Evolutionary conservation across 1,140 invertebrate genomes (phyloP), one percentile per base, ranked within the genome.

Genomic region (Drosophila quadrilineata): DNA sequence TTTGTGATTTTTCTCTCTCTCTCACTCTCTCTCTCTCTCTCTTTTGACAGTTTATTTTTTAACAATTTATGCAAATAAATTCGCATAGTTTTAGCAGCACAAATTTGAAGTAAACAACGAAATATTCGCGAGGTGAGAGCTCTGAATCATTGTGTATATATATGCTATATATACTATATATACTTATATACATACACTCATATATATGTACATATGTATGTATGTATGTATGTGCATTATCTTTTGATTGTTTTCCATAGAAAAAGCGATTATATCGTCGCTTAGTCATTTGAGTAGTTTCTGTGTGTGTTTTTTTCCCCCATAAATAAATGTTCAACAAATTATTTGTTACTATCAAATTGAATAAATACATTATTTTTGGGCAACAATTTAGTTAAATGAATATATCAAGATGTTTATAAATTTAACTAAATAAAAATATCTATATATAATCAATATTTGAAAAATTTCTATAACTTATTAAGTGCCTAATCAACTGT

Each of bases 21-120:
- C n/a, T n/a, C n/a, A n/a, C n/a, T n/a, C n/a, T n/a, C n/a, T n/a
- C n/a, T n/a, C n/a, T n/a, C n/a, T n/a, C n/a, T n/a, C n/a, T n/a
- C n/a, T 57, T 58, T 33, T 22, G 17, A 46, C 35, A 54, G 24
- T 31, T 62, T 40, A 54, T 36, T 56, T 28, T 14, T 67, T 17
- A 31, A 17, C 28, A 16, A 57, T 56, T 58, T 64, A 58, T 59
- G 66, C 66, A 71, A 79, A 80, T 80, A 45, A 67, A 62, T 80
- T 71, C 43, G 43, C 60, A 71, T 67, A 70, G 49, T 53, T 75
- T 33, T 58, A 41, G 31, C 6, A n/a, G 6, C 53, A 31, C 33
- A 48, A 66, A 49, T 26, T 54, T 63, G 49, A 46, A 38, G 29
- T 53, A 71, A 63, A 64, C 35, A 62, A 28, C n/a, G n/a, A n/a